Evolutionary conservation across 1,140 invertebrate species (phyloP), one percentile per base, ranked within the genome.

Genomic region (Yoshiicerus persimilis): DNA sequence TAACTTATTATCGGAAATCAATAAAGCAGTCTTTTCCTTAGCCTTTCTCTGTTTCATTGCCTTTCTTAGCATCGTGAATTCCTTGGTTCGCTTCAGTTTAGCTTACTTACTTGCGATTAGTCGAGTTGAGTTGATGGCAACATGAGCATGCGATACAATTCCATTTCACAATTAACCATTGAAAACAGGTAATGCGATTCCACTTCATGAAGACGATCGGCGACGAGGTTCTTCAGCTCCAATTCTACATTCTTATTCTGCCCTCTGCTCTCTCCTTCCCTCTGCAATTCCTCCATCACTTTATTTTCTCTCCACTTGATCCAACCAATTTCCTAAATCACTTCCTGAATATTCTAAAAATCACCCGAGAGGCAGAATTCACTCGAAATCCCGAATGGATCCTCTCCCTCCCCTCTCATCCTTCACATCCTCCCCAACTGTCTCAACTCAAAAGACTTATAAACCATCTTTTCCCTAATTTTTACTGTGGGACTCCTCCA

Each of bases 91-190:
- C 11, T 36, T 80, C 38, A 38, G 32, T 34, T 80, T 56, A 56
- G 47, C 47, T 56, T 30, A 70, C 56, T 64, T 64, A 64, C 23
- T 56, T 56, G n/a, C 66, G 66, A 27, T 80, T 80, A 80, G 75
- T 80, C 32, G 75, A 80, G 30, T 80, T 80, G 32, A 80, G 75
- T 36, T 80, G 75, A 80, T 80, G 75, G 75, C 16, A 80, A 80
- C 75, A 80, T 80, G 75, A 80, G 32, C 75, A 80, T 80, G 75
- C 75, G 75, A 80, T 80, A 80, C 75, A 80, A 80, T 80, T 38
- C 75, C n/a, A 38, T 80, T 80, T 80, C 75, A 80, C 75, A 80
- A 80, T 80, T 80, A 80, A 80, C 75, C 75, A 80, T 80, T 80
- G 75, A 80, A 80, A 80, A 80, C 34, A 80, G 32, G 75, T 80